A percentile compares a stretch with the other conserved stretches of the same genome.
These are phyloP conservation scores for Cherax destructor DNA, from an alignment of 1,140 invertebrate genomes.

Conservation along the genomic window DNA sequence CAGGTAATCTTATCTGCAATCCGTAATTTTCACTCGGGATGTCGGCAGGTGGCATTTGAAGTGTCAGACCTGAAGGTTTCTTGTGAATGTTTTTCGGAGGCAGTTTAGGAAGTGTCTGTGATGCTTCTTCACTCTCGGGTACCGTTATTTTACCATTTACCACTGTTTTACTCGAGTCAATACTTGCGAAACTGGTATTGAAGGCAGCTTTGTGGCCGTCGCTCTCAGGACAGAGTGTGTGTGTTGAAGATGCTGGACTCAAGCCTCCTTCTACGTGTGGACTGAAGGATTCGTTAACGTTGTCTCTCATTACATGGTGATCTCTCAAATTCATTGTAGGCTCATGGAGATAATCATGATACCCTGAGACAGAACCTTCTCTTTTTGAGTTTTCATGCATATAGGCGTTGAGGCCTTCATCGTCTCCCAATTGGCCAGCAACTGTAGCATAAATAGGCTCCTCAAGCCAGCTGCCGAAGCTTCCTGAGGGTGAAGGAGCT, in stretches of 20 bases:
- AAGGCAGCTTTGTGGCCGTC: background rate
- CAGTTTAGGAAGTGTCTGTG: background rate
- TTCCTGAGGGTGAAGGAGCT: background rate
- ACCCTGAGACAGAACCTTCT: background rate
- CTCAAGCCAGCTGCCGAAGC: background rate
- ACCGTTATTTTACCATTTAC: background rate
- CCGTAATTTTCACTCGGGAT: slow-evolving; percentile 22
- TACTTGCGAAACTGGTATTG: too few species aligned
- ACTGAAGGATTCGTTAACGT: background rate
- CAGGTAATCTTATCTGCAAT: slow-evolving; percentile 25
- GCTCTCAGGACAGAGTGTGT: slow-evolving; percentile 24
- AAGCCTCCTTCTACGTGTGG: background rate
- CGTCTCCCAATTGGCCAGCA: background rate
- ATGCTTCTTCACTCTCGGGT: background rate
- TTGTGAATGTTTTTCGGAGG: slow-evolving; percentile 14
- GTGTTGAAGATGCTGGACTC: slow-evolving; percentile 33
- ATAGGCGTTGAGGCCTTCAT: slow-evolving; percentile 5
- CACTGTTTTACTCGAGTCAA: background rate
- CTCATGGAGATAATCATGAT: background rate
- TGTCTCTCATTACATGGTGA: background rate
- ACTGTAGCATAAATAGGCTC: slow-evolving; percentile 57
- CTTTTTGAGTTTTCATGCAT: background rate
- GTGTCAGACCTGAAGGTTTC: slow-evolving; percentile 12
- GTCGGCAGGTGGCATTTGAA: slow-evolving; percentile 9
- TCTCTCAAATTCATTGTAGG: background rate